phyloP scores from a whole-genome alignment of 2,797 vertebrate genomes.

The Cichlasoma orientale region DNA sequence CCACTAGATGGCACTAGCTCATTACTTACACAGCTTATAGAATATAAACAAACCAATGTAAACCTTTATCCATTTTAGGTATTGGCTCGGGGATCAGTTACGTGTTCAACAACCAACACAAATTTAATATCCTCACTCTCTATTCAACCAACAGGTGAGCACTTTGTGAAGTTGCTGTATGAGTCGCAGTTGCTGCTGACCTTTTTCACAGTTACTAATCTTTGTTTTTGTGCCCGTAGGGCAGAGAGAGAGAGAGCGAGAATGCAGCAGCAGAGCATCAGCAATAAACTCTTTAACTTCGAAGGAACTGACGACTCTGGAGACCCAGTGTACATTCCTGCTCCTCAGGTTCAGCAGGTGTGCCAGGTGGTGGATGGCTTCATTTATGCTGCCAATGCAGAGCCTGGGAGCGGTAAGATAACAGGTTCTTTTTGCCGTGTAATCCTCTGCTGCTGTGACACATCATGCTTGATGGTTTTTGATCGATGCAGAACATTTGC shows the following conservation, averaged over 20 bases:
- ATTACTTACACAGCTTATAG: too few species aligned
- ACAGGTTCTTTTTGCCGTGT: neutral
- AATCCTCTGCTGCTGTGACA: neutral
- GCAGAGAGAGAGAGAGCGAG: constrained; percentile 90
- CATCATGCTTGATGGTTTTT: neutral
- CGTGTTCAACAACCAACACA: constrained; percentile 81
- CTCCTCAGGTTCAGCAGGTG: constrained; percentile 89
- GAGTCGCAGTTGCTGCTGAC: neutral
- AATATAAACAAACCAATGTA: neutral
- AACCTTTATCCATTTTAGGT: constrained; percentile 39
- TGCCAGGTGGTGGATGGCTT: constrained; percentile 91
- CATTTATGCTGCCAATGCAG: constrained; percentile 94
- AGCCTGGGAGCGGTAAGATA: constrained; percentile 83
- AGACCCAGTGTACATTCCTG: constrained; percentile 75
- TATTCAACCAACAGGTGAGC: constrained; percentile 91
- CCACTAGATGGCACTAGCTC: constrained; percentile 46
- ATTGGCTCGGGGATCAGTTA: constrained; percentile 75
- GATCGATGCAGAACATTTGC: neutral
- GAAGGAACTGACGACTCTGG: constrained; percentile 76
- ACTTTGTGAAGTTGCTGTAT: neutral
- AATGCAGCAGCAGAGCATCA: constrained; percentile 77
- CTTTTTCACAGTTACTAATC: neutral
- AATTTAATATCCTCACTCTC: constrained; percentile 90
- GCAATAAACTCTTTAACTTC: constrained; percentile 88
- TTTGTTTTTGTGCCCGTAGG: constrained; percentile 69